A percentile compares a stretch with the other conserved stretches of the same genome.
These are phyloP conservation scores for Vandiemenella viatica DNA, from an alignment of 2,888 invertebrate species.

Conservation along the genomic window DNA sequence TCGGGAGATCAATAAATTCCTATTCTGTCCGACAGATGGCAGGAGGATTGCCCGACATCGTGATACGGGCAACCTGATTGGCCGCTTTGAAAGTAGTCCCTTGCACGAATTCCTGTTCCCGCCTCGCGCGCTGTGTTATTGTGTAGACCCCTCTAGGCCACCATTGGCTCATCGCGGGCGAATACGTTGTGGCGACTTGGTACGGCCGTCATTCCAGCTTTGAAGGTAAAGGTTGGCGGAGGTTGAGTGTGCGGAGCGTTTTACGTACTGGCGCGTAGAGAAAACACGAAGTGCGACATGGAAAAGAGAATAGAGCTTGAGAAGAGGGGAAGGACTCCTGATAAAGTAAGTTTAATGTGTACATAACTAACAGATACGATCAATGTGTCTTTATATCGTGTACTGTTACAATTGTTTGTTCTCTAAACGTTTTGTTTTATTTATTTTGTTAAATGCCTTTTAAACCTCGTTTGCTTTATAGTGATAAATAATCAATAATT, in stretches of 20 bases:
- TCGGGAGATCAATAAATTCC: constrained; percentile 12
- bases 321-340: constrained; percentile 77
- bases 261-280: constrained; percentile 15
- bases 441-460: too few species aligned
- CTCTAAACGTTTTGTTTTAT: not conserved
- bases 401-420: too few species aligned
- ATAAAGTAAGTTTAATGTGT: constrained; percentile 53
- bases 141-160: constrained; percentile 24
- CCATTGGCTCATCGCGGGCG: constrained; percentile 18
- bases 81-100: constrained; percentile 28
- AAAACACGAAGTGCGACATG: constrained; percentile 38
- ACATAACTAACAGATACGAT: not conserved
- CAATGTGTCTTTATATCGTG: not conserved
- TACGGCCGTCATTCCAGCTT: constrained; percentile 30
- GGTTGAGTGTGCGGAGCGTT: constrained; percentile 18
- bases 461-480: too few species aligned
- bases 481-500: too few species aligned
- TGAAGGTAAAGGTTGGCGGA: constrained; percentile 26
- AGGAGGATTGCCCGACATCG: constrained; percentile 1
- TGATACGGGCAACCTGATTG: constrained; percentile 20
- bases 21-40: constrained; percentile 10
- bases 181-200: constrained; percentile 23
- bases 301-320: constrained; percentile 92
- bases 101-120: constrained; percentile 29
- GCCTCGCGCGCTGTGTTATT: constrained; percentile 26